These are phyloP conservation scores for Chaetodon trifasciatus DNA, from an alignment of 2,797 vertebrate genomes.

Conservation along the genomic window DNA sequence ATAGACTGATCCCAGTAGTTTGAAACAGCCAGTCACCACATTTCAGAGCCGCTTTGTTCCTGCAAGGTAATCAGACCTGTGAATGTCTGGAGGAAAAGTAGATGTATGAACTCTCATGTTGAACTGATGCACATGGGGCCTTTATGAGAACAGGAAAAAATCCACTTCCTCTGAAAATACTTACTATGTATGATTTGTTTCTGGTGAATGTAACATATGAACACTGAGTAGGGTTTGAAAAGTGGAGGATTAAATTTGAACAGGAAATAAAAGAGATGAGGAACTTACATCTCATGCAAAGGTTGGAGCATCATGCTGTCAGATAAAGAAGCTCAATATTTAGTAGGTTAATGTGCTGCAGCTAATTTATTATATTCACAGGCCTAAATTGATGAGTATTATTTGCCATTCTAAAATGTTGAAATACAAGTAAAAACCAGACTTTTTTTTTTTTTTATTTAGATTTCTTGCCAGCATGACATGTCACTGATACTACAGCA, in stretches of 20 bases:
- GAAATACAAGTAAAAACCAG: neutral
- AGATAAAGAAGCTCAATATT: neutral
- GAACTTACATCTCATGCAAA: too few species aligned
- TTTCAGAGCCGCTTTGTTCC: neutral
- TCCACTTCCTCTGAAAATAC: neutral
- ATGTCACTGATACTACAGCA: neutral
- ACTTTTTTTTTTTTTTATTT: neutral
- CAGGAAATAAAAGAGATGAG: neutral
- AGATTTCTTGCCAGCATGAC: neutral
- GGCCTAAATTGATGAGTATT: neutral
- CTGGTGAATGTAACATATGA: neutral
- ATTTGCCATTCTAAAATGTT: neutral
- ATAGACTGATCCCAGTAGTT: neutral
- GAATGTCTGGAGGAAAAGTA: neutral
- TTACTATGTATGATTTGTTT: neutral
- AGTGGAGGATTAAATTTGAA: neutral
- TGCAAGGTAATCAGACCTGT: neutral
- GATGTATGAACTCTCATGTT: neutral
- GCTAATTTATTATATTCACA: neutral
- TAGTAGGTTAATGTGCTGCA: neutral
- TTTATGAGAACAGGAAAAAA: neutral
- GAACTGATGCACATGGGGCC: neutral
- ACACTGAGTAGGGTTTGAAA: neutral
- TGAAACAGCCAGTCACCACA: neutral
- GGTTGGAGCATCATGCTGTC: neutral